A percentile compares a stretch with the other conserved stretches of the same genome.
Evolutionary conservation across 2,888 invertebrate genomes (phyloP).

Genomic region (Caenorhabditis sp.): DNA sequence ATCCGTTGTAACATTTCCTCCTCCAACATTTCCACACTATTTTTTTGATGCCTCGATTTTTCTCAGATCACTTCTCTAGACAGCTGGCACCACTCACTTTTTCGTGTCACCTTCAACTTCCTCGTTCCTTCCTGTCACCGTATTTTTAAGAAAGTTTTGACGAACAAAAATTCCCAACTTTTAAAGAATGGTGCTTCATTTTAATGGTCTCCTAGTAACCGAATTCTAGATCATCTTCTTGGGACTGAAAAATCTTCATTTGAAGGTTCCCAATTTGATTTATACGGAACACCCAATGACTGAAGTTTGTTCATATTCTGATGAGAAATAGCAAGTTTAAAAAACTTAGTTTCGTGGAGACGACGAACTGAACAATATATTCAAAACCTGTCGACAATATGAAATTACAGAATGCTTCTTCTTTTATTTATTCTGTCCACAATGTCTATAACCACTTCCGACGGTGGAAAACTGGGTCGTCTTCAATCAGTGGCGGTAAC

Average conservation of each 20-base stretch:
- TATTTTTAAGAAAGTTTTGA: not conserved
- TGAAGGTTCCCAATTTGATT: too few species aligned
- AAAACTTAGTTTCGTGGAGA: too few species aligned
- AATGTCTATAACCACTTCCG: conserved; percentile 7
- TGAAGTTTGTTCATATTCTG: too few species aligned
- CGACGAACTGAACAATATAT: too few species aligned
- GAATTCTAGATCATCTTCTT: too few species aligned
- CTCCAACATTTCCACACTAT: not conserved
- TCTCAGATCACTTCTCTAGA: not conserved
- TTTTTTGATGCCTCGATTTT: not conserved
- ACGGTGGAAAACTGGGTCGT: conserved; percentile 25
- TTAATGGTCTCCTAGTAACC: too few species aligned
- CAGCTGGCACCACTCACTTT: not conserved
- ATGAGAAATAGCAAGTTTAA: too few species aligned
- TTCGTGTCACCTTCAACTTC: not conserved
- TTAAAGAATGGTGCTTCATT: too few species aligned
- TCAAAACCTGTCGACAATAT: not conserved
- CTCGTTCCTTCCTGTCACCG: not conserved
- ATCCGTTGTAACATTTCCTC: not conserved
- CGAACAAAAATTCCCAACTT: too few species aligned
- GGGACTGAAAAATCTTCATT: too few species aligned
- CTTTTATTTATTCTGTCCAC: not conserved
- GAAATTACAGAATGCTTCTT: not conserved
- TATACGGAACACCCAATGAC: too few species aligned
- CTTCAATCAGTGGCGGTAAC: conserved; percentile 39